Evolutionary conservation across 2,888 invertebrate genomes (phyloP), one percentile per base, ranked within the genome.

Genomic region (Aspidiotus rigidus): DNA sequence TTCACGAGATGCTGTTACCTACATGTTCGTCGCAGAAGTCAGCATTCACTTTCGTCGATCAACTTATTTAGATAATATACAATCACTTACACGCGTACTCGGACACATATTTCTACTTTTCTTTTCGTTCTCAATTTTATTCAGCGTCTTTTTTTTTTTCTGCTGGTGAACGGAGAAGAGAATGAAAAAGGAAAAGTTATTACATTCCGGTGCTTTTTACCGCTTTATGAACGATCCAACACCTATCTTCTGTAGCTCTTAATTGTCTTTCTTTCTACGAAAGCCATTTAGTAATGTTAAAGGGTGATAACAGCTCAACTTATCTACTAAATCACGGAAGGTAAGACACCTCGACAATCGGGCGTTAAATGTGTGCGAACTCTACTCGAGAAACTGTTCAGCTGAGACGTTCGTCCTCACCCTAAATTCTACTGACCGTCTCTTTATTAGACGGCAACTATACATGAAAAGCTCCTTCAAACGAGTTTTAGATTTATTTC

Each of bases 271-370:
- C 63, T 63, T 53, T 63, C 53, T 63, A 10, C 63, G 15, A 63
- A 53, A 63, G 44, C 63, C 53, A 63, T 63, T 63, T 63, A 53
- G 49, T 28, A 63, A 49, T 63, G 63, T 63, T 63, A 63, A 63
- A 53, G 63, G 63, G 63, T 63, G 63, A 63, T 63, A 63, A 63
- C 63, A 63, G 63, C 39, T 39, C 53, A 63, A 63, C 63, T 63
- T 63, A 63, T 63, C 49, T 63, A 63, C 17, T 63, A 63, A 63
- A 63, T 63, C 63, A 63, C 63, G 53, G 63, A 63, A 9, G 63
- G 63, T 63, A 63, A 63, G 63, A 63, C 63, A 63, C 49, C 63
- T 63, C 63, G 63, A 63, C 63, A 63, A 63, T 63, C 63, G 63
- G 63, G 53, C 53, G 53, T 63, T 57, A 63, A 53, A 63, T 53